Percentiles rank a stretch among this genome's conserved stretches.
phyloP scores from a whole-genome alignment of 2,113 vertebrate species.

The Balaenoptera acutorostrata region DNA sequence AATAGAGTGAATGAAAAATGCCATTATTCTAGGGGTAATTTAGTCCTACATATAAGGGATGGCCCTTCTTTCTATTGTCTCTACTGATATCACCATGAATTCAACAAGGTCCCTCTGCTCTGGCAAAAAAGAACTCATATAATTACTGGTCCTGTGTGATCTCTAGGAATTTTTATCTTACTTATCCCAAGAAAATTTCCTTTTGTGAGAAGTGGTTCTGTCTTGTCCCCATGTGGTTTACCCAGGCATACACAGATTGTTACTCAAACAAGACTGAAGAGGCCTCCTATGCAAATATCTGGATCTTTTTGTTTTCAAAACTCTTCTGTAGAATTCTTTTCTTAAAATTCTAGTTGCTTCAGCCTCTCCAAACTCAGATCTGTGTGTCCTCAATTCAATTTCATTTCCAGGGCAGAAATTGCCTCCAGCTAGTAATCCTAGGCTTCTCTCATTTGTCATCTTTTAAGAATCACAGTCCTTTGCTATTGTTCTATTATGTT shows the following conservation, averaged over 20 bases:
- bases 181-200: background rate
- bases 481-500: background rate
- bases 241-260: background rate
- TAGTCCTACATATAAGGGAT: background rate
- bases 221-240: background rate
- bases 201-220: background rate
- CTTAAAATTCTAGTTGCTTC: background rate
- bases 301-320: background rate
- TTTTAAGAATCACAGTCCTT: background rate
- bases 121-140: background rate
- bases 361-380: background rate
- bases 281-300: background rate
- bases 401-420: background rate
- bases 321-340: background rate
- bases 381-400: background rate
- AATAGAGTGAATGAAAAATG: background rate
- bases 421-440: background rate
- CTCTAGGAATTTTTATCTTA: background rate
- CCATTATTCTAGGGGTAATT: background rate
- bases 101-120: background rate
- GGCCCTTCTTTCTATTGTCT: background rate
- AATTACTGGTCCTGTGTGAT: background rate
- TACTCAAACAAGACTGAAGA: background rate
- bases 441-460: background rate
- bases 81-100: background rate